Evolutionary conservation across 1,140 invertebrate genomes (phyloP), one percentile per base, ranked within the genome.

Genomic region (Sipha flava): DNA sequence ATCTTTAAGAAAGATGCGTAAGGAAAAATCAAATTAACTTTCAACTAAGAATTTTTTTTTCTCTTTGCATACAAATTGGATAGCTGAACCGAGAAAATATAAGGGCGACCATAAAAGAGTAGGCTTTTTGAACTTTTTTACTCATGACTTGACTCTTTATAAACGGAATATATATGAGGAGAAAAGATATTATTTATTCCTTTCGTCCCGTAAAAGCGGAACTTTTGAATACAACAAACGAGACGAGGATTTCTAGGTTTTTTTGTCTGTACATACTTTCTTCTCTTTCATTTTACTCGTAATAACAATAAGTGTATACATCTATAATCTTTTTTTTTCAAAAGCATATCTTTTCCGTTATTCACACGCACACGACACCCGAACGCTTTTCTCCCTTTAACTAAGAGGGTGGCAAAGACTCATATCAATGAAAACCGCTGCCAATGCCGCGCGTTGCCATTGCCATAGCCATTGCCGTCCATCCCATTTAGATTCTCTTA

Each of bases 61-160:
- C n/a, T 18, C n/a, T 47, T 49, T 5, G n/a, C 70, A 23, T 54
- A 23, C 47, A 54, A 73, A 52, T 54, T 73, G 70, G 29, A 54
- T 37, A 37, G 49, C 70, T 18, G 47, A 73, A 52, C 26, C 47
- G 47, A 23, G n/a, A 37, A 34, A 70, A 70, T 26, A 29, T 29
- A 70, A 45, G 40, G 23, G 3, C 23, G 43, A n/a, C 40, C 40
- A 7, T 70, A 40, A 47, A 70, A 47, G 23, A 70, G 66, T 47
- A 7, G 23, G 21, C 40, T 70, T 70, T 70, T 70, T 70, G 66
- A 70, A 77, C 52, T 59, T 57, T 75, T 52, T 77, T 77, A 77
- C 73, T 77, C 73, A 43, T 59, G 73, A 77, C 73, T 77, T 77
- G 47, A 77, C 52, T 77, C 73, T 77, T 77, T 77, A 43, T 77